Base-by-base conservation (phyloP, 1,140 invertebrate genomes). In the Pachyrhynchus sulphureomaculatus region DNA sequence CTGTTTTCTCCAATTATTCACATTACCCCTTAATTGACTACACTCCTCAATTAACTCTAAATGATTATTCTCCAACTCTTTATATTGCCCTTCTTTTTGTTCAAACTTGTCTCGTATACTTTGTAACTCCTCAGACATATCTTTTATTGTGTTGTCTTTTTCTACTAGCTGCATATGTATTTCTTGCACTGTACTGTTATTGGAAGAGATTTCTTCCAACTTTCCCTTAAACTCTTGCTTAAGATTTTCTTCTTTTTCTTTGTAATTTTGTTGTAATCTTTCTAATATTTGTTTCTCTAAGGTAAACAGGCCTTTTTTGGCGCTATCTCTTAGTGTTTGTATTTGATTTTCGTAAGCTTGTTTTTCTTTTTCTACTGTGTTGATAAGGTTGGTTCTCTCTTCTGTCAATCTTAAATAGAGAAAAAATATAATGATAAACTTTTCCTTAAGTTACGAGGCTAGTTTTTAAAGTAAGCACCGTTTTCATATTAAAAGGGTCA, bases 181-280 rank as follows among this genome's bases (percentile, higher is more conserved):
- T 64, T 81, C 77, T 36, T 68, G 68, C 2, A 76, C 59, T 65
- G 74, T 77, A 9, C 69, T 45, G 68, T 78, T 78, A 44, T 63
- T 68, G 17, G 64, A 49, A 49, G 72, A 71, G 21, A 78, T 61
- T 60, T 79, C 75, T 37, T 69, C 68, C 13, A 80, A 37, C 61
- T 78, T 75, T 41, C 74, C 53, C 24, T 75, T 64, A 65, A 83
- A 78, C 51, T 75, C 74, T 64, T 77, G 69, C 67, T 80, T 81
- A 10, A 83, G 66, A 12, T 75, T 72, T 71, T 78, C n/a, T 36
- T 73, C 67, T 29, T 68, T 66, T 15, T 56, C 26, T 9, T 51
- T 12, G 36, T 57, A 72, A 53, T 67, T 66, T 5, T 36, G 24
- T 10, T 60, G 18, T 1, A 73, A 12, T 47, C 64, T 68, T 9